Percentiles rank a stretch among this genome's conserved stretches.
phyloP scores from a whole-genome alignment of 1,140 invertebrate species.

The Megalopta genalis region DNA sequence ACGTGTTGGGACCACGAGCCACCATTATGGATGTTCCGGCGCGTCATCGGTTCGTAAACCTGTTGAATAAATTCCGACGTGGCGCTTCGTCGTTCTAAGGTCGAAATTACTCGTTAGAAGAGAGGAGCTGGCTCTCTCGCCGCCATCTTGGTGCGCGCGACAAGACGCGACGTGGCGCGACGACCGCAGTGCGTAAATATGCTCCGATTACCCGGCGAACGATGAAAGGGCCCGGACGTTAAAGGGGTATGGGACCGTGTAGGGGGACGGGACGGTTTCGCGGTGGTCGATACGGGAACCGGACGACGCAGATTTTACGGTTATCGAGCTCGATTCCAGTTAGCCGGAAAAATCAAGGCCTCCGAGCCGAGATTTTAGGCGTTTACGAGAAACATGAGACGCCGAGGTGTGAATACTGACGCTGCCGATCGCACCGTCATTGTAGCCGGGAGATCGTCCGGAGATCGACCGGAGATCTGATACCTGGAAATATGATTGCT shows the following conservation, averaged over 20 bases:
- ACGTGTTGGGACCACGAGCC: conserved; percentile 57
- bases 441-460: background rate
- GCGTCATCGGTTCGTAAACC: conserved; percentile 79
- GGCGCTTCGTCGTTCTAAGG: conserved; percentile 53
- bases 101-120: conserved; percentile 60
- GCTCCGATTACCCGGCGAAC: background rate
- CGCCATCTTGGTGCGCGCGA: conserved; percentile 2
- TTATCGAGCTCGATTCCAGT: conserved; percentile 7
- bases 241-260: conserved; percentile 25
- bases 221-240: background rate
- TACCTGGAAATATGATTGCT: no score
- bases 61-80: conserved; percentile 72
- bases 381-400: conserved; percentile 24
- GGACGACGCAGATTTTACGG: background rate
- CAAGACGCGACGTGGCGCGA: no score
- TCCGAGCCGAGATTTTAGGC: background rate
- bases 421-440: background rate
- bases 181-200: conserved; percentile 3
- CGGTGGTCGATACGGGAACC: conserved; percentile 7
- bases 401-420: background rate
- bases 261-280: conserved; percentile 6
- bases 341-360: background rate
- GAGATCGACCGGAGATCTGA: no score
- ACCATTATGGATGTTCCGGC: conserved; percentile 73
- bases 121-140: background rate